Base-by-base conservation (phyloP, 2,888 invertebrate genomes). In the Clanis bilineata region DNA sequence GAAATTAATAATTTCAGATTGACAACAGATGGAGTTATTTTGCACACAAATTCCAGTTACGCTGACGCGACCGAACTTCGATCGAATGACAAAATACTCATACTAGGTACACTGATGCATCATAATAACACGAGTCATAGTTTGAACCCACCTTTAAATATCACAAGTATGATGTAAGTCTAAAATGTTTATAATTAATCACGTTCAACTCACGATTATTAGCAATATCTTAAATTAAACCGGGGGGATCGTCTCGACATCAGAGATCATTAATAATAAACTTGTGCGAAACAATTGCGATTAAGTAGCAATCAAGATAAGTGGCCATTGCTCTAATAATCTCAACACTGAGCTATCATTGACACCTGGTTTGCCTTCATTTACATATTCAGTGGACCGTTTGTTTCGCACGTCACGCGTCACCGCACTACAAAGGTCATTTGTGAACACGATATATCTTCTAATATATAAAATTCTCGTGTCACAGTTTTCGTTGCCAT, bases 211-310 rank as follows among this genome's bases (percentile, higher is more conserved):
- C 7, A 28, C 7, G 15, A 10, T 51, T 18, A 32, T 32, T 2
- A 51, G 51, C 18, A 32, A 18, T 32, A 28, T 51, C 51, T 18
- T 18, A 32, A 51, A 51, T 51, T 51, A 51, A 51, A 51, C 51
- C 28, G 32, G 22, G 4, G 10, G 32, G 36, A 12, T 32, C 28
- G 18, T 32, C 51, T 32, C 10, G 32, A 28, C 32, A 28, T 51
- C 51, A 44, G 22, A 22, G 51, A 51, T 28, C 51, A 51, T 51
- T 51, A 51, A 51, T 51, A 51, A 51, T 28, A 51, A 51, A 51
- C 18, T 51, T 12, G 22, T 32, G 18, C 32, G 51, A 51, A 47
- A 51, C 51, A 51, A 51, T 32, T 28, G 51, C 28, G 32, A 51
- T 51, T 51, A 51, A 51, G 28, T n/a, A 32, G 21, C 32, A 51